Evolutionary conservation across 2,797 vertebrate species (phyloP), one percentile per base, ranked within the genome.

Genomic region (Sebastes baramenuke): DNA sequence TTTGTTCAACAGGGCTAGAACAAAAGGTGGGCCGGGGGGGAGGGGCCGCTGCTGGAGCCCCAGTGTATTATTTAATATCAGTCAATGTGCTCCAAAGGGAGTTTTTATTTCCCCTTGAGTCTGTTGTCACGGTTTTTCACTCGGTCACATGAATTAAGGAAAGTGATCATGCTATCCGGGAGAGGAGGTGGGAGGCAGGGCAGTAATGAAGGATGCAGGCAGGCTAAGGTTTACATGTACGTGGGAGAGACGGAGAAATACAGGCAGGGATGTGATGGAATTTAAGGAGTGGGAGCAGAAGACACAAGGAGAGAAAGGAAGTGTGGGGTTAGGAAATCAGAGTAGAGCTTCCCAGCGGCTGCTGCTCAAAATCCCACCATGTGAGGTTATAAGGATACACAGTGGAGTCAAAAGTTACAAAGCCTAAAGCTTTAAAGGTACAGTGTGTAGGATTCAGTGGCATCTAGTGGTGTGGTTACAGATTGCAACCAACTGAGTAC

Each of bases 241-340:
- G 82, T 91, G 86, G 82, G 87, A 90, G 86, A 34, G 71, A 72
- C 0, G 1, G 70, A 72, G 77, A 60, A 67, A 66, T 67, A 79
- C 69, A 18, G 46, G 27, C 77, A 10, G 65, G 75, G 88, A 82
- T 70, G 46, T 29, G 77, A 83, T 83, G 80, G 61, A 70, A 77
- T 54, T 73, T 20, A 32, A 85, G 70, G 84, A 89, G 79, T 79
- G 88, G 83, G 82, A 87, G 77, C 76, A 74, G 79, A 67, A 88
- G 84, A 87, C 78, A 72, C 42, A 2, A 86, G 71, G 69, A 58
- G 81, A 73, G 82, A 93, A 79, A 93, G 94, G 94, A 95, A 95
- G 90, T 93, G 87, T 49, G 81, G 87, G 89, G 77, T 93, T 86
- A 88, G 84, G 88, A 93, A 93, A 91, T 61, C 60, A 25, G 87